phyloP scores from a whole-genome alignment of 2,113 vertebrate species.

The Mugil cephalus region DNA sequence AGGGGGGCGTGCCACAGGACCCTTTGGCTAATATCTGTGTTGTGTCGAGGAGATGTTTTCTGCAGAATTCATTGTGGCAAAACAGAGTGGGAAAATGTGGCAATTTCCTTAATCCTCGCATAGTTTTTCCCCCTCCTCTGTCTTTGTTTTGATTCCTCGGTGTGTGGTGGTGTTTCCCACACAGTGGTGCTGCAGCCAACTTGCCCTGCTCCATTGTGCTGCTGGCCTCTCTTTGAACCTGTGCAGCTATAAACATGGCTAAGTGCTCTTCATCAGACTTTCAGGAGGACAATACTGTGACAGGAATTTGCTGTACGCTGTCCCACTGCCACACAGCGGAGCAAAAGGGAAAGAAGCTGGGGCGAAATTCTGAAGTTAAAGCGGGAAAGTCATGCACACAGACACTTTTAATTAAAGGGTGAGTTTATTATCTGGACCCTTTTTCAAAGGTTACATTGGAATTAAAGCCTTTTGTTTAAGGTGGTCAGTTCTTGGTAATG shows the following conservation, averaged over 20 bases:
- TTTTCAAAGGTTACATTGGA: too few species aligned
- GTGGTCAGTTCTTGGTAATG: background rate
- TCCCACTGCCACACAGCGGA: constrained; percentile 47
- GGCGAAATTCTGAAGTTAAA: constrained; percentile 51
- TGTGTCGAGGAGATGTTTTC: constrained; percentile 71
- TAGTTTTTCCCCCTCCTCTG: constrained; percentile 45
- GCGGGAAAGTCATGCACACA: constrained; percentile 7
- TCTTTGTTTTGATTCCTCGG: constrained; percentile 71
- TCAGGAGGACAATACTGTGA: constrained; percentile 76
- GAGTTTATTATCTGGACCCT: background rate
- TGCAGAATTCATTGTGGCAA: constrained; percentile 44
- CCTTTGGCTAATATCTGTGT: constrained; percentile 47
- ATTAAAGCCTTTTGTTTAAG: background rate
- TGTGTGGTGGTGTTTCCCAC: constrained; percentile 73
- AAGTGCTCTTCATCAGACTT: constrained; percentile 76
- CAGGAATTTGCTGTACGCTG: constrained; percentile 73
- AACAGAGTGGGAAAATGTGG: constrained; percentile 44
- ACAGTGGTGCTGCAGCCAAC: constrained; percentile 65
- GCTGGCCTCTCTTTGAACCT: constrained; percentile 82
- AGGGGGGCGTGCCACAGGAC: constrained; percentile 46
- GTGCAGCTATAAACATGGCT: constrained; percentile 78
- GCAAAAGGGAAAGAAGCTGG: constrained; percentile 30
- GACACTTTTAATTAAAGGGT: constrained; percentile 6
- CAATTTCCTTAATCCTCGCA: constrained; percentile 68
- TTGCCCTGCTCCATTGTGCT: constrained; percentile 74